A percentile compares a stretch with the other conserved stretches of the same genome.
phyloP scores from a whole-genome alignment of 2,797 vertebrate genomes.

The Anguilla pacifica region DNA sequence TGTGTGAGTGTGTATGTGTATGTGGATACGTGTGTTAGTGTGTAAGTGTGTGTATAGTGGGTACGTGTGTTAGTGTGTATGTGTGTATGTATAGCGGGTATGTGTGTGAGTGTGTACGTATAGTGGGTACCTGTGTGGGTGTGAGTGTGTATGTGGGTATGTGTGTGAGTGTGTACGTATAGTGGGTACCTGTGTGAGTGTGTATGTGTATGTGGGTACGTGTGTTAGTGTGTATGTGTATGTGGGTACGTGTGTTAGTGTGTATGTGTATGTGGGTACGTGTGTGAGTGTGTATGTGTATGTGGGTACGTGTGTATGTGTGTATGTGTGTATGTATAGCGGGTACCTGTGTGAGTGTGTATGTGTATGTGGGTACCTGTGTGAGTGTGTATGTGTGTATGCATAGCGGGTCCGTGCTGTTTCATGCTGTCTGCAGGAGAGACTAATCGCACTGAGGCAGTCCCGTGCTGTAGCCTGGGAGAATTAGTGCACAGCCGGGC shows the following conservation, averaged over 20 bases:
- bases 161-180: too few species aligned
- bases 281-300: not conserved
- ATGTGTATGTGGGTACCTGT: not conserved
- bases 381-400: not conserved
- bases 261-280: not conserved
- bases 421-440: not conserved
- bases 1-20: not conserved
- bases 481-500: conserved; percentile 16
- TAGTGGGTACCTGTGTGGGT: not conserved
- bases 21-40: not conserved
- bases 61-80: not conserved
- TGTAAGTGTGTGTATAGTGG: too few species aligned
- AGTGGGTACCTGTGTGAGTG: too few species aligned
- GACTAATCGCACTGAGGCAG: not conserved
- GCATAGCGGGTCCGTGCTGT: not conserved
- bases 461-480: not conserved
- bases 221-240: not conserved
- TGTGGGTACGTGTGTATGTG: not conserved
- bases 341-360: not conserved
- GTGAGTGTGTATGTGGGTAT: too few species aligned
- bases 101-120: not conserved
- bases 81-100: not conserved
- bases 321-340: not conserved
- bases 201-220: not conserved
- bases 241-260: not conserved